These are phyloP conservation scores for Puffinus mauretanicus DNA, from an alignment of 2,113 vertebrate genomes.

Conservation along the genomic window DNA sequence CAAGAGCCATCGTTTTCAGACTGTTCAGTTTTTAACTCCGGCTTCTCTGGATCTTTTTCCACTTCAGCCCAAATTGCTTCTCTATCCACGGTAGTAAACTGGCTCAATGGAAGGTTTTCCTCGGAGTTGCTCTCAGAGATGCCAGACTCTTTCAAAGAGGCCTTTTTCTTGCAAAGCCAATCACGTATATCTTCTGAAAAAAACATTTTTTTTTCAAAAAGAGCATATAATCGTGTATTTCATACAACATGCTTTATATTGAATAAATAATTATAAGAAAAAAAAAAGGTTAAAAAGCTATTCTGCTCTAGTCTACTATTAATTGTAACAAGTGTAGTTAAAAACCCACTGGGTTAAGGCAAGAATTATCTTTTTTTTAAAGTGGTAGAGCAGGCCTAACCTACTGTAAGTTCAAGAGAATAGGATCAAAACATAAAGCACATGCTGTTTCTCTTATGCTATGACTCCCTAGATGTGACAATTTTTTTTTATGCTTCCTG, in stretches of 20 bases:
- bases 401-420: neutral
- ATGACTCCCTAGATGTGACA: neutral
- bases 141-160: constrained; percentile 54
- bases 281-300: neutral
- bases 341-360: neutral
- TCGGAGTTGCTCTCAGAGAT: constrained; percentile 65
- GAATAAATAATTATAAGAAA: neutral
- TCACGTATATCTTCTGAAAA: constrained; percentile 57
- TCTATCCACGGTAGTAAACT: constrained; percentile 84
- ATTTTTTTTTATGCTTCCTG: neutral
- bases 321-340: neutral
- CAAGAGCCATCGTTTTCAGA: constrained; percentile 35
- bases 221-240: neutral
- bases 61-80: constrained; percentile 91
- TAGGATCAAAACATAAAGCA: neutral
- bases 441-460: neutral
- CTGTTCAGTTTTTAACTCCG: neutral
- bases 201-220: neutral
- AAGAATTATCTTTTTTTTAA: neutral
- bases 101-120: constrained; percentile 71
- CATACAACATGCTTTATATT: neutral
- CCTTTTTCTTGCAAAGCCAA: constrained; percentile 75
- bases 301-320: neutral
- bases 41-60: constrained; percentile 79
- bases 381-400: neutral